These are phyloP conservation scores for Arvicanthis niloticus DNA, from an alignment of 2,113 vertebrate genomes.

Conservation along the genomic window DNA sequence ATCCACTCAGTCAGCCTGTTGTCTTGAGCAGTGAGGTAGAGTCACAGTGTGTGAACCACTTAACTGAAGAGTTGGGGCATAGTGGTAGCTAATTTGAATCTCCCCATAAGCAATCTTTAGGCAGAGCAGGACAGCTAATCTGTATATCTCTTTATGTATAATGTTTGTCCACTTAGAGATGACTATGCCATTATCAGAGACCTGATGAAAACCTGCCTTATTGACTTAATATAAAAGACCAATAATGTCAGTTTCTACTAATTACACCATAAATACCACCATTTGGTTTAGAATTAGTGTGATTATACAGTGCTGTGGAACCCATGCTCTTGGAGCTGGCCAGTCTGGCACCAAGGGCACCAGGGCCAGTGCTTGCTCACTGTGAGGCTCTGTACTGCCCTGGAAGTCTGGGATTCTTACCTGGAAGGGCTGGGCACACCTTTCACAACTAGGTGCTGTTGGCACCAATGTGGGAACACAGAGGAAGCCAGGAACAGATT, in stretches of 20 bases:
- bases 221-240: not conserved
- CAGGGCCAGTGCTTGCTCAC: not conserved
- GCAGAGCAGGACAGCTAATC: not conserved
- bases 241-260: not conserved
- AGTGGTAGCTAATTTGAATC: not conserved
- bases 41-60: not conserved
- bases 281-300: not conserved
- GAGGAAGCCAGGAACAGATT: conserved; percentile 93
- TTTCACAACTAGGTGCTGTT: conserved; percentile 95
- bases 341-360: not conserved
- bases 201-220: not conserved
- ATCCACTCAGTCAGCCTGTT: not conserved
- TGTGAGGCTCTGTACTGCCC: not conserved
- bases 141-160: not conserved
- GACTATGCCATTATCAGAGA: not conserved
- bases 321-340: not conserved
- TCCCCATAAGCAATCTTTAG: not conserved
- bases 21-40: not conserved
- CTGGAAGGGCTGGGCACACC: not conserved
- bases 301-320: not conserved
- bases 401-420: not conserved
- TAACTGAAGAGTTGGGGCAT: not conserved
- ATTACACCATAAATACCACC: not conserved
- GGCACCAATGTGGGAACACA: conserved; percentile 93
- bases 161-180: not conserved